Percentiles rank a stretch among this genome's conserved stretches.
phyloP scores from a whole-genome alignment of 2,113 vertebrate species.

The Beaufortia kweichowensis region DNA sequence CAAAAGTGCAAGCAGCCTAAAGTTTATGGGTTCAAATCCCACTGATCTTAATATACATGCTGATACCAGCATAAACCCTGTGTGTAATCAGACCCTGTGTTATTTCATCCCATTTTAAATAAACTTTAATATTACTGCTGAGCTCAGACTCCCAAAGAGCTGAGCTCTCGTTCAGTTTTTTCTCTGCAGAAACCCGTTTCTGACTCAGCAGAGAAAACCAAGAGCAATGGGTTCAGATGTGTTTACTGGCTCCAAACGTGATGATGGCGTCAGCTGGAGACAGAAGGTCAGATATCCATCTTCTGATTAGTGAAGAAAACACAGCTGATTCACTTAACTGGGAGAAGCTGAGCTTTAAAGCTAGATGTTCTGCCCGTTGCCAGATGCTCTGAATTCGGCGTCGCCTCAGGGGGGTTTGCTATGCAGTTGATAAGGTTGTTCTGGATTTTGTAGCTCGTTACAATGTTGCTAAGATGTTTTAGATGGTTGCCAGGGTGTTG shows the following conservation, averaged over 20 bases:
- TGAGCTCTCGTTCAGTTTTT: constrained; percentile 6
- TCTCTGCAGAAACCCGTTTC: neutral
- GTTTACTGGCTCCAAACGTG: constrained; percentile 12
- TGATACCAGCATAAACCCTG: no score
- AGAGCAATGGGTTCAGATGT: constrained; percentile 10
- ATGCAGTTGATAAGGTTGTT: no score
- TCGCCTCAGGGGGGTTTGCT: no score
- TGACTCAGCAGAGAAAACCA: constrained; percentile 26
- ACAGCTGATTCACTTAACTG: neutral
- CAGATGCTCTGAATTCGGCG: no score
- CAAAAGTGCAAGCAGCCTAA: no score
- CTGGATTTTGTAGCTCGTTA: no score
- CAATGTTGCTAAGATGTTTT: no score
- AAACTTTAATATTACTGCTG: constrained; percentile 7
- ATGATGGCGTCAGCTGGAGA: neutral
- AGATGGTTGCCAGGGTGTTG: no score
- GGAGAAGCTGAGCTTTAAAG: neutral
- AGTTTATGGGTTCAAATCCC: no score
- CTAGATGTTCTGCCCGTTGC: neutral
- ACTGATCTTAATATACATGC: no score
- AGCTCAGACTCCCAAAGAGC: neutral
- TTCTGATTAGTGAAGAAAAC: constrained; percentile 1
- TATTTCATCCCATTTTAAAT: neutral
- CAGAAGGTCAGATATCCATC: neutral
- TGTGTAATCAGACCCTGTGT: neutral